Evolutionary conservation across 2,888 invertebrate genomes (phyloP).

Genomic region (Blomia tropicalis): DNA sequence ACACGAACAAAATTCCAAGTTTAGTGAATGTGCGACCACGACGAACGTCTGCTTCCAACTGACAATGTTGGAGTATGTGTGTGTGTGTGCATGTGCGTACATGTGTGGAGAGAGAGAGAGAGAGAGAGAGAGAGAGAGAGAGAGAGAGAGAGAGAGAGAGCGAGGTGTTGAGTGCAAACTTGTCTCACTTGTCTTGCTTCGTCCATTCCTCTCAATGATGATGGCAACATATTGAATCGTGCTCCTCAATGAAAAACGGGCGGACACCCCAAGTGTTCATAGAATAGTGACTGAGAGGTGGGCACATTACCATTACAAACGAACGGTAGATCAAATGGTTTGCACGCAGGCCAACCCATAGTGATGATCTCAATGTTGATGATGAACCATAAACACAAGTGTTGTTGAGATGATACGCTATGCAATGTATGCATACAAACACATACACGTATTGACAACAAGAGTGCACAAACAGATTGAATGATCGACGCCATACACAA

Average conservation of each 20-base stretch:
- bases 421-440: neutral
- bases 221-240: neutral
- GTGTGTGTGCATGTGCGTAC: no score
- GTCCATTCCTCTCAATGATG: neutral
- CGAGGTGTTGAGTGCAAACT: constrained; percentile 10
- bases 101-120: no score
- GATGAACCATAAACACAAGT: no score
- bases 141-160: neutral
- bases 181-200: constrained; percentile 1
- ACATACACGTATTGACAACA: neutral
- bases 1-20: no score
- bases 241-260: neutral
- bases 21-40: no score
- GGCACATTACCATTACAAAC: no score
- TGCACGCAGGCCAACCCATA: no score
- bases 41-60: no score
- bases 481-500: neutral
- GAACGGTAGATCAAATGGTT: no score
- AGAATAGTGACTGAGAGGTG: neutral
- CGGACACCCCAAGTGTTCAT: neutral
- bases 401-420: no score
- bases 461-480: neutral
- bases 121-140: neutral
- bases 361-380: no score
- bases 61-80: no score